Conservation (phyloP, 2,113 vertebrate genomes). For the Caracal caracal region DNA sequence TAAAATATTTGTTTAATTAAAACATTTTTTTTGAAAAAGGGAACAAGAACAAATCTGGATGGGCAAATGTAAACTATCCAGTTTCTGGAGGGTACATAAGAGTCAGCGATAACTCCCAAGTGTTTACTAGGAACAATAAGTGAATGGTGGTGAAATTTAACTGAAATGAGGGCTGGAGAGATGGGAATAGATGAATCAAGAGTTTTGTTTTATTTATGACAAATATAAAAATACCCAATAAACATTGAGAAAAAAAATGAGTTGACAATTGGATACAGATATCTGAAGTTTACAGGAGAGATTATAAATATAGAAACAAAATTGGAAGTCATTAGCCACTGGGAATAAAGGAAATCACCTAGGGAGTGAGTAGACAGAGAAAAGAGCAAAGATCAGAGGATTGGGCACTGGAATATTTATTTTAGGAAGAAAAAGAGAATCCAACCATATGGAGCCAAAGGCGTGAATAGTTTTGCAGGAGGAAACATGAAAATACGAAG, state of each 20-base stretch:
- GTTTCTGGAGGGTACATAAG: background rate
- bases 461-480: background rate
- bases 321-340: background rate
- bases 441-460: background rate
- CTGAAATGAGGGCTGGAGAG: background rate
- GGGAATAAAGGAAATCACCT: background rate
- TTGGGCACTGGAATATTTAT: background rate
- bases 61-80: background rate
- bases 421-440: slow-evolving; percentile 10
- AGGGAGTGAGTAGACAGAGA: background rate
- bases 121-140: background rate
- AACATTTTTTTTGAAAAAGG: background rate
- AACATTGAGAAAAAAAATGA: background rate
- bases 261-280: background rate
- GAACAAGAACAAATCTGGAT: background rate
- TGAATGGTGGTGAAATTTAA: background rate
- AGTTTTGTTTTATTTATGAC: slow-evolving; percentile 2
- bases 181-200: background rate
- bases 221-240: background rate
- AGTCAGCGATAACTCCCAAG: background rate
- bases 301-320: background rate
- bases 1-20: background rate
- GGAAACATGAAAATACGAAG: slow-evolving; percentile 18
- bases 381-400: background rate
- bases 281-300: background rate